Evolutionary conservation across 35 echinoderm and acorn worm species (phyloP), one percentile per base, ranked within the genome.

Genomic region (Apostichopus japonicus): DNA sequence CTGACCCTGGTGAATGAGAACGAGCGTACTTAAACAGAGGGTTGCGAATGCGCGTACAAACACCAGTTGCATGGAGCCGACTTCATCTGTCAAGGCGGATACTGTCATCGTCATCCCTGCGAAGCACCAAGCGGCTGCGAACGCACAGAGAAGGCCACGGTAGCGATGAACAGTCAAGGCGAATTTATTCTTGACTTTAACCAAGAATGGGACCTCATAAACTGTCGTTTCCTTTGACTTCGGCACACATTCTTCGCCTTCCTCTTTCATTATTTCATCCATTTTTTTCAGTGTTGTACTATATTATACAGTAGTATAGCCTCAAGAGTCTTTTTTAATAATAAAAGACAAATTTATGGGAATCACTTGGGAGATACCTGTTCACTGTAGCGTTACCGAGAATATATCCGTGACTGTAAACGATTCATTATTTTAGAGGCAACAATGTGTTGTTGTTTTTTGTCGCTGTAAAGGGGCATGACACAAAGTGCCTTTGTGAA

Each of bases 1-100:
- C 14, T 15, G 21, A 11, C 86, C 86, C 11, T 75, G 61, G 67
- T 89, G 63, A 89, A 89, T 67, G 23, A 89, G 55, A n/a, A 58
- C 16, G 16, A 83, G 11, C 15, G 16, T 16, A 59, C 81, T 84
- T 4, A 59, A 4, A 59, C 54, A 84, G 6, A 84, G 54, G 21
- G 81, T 59, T 7, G 53, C 54, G n/a, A 84, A 21, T 1, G 81
- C 81, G 54, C 81, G 54, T 54, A 84, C 81, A 23, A 84, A 84
- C 6, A 84, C 81, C 14, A 84, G 51, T 23, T 22, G 13, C 33
- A 84, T 84, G 16, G 81, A 84, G 24, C 81, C 57, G 7, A 84
- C 54, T 10, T 84, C 53, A 84, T 84, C 54, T 57, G 8, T 84
- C 23, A 84, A 23, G 6, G 81, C 53, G n/a, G 81, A 57, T 22